Conservation (phyloP, 2,797 vertebrate species). For the Pseudochirops cupreus region DNA sequence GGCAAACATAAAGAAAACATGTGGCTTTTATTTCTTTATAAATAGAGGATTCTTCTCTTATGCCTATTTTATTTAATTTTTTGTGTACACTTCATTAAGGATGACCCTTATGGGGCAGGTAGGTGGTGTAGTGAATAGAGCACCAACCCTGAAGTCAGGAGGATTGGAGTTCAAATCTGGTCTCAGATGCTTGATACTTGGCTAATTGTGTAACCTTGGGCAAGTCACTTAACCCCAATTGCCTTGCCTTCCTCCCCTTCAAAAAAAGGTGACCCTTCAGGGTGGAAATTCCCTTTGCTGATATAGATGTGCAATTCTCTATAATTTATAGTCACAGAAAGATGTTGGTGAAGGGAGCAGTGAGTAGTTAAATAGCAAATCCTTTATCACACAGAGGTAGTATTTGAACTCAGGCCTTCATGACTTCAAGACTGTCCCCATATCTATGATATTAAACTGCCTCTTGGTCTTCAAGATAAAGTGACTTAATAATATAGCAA, state of each 20-base stretch:
- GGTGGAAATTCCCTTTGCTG: background rate
- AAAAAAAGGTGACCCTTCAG: background rate
- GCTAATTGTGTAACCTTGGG: too few relatives aligned
- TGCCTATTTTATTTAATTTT: background rate
- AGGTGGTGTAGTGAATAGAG: too few relatives aligned
- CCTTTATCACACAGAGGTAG: background rate
- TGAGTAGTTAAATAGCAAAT: background rate
- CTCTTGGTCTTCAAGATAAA: background rate
- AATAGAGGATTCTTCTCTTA: background rate
- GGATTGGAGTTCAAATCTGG: too few relatives aligned
- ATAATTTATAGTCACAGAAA: background rate
- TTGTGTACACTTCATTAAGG: background rate
- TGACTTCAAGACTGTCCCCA: background rate
- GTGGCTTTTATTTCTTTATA: background rate
- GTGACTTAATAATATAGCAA: background rate
- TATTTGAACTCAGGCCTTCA: background rate
- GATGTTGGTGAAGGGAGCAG: background rate
- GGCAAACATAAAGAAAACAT: background rate
- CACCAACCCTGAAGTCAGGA: too few relatives aligned
- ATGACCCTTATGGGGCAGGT: too few relatives aligned
- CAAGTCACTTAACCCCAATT: too few relatives aligned
- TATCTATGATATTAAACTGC: background rate
- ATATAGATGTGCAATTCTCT: background rate
- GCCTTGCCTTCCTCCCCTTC: too few relatives aligned
- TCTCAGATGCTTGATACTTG: too few relatives aligned